Conservation (phyloP, 2,797 vertebrate species). For the Tokudaia muenninki region DNA sequence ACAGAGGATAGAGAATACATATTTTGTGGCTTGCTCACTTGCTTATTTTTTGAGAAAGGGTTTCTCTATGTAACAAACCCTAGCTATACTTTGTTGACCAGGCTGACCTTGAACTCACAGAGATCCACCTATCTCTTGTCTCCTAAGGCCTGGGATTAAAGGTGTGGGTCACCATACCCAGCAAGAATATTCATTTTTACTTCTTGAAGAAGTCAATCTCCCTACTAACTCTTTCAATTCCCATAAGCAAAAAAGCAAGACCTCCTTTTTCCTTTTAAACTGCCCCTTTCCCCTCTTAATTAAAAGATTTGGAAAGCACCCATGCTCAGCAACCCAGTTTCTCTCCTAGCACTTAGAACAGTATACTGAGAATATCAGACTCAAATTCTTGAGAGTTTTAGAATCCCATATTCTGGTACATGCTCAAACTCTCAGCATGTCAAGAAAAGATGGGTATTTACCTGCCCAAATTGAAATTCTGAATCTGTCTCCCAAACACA, state of each 20-base stretch:
- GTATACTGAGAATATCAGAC: background rate
- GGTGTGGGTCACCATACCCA: background rate
- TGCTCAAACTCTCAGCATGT: background rate
- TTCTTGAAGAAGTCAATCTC: conserved; percentile 28
- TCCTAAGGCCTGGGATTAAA: background rate
- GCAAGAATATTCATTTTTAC: background rate
- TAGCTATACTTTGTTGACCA: background rate
- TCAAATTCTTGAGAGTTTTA: background rate
- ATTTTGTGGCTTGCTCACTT: background rate
- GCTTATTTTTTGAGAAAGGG: background rate
- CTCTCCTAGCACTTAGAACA: background rate
- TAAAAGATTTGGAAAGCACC: background rate
- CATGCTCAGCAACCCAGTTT: background rate
- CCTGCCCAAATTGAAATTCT: background rate
- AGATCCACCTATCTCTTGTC: too few species aligned
- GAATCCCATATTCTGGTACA: conserved; percentile 2
- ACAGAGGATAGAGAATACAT: background rate
- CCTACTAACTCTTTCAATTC: background rate
- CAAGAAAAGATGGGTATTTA: conserved; percentile 5
- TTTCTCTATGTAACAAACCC: background rate
- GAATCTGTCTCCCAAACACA: background rate
- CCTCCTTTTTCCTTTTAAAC: background rate
- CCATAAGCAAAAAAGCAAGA: background rate
- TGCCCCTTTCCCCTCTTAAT: background rate
- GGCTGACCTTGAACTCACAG: background rate